Conservation (phyloP, 2,113 vertebrate genomes). For the Grammomys surdaster region DNA sequence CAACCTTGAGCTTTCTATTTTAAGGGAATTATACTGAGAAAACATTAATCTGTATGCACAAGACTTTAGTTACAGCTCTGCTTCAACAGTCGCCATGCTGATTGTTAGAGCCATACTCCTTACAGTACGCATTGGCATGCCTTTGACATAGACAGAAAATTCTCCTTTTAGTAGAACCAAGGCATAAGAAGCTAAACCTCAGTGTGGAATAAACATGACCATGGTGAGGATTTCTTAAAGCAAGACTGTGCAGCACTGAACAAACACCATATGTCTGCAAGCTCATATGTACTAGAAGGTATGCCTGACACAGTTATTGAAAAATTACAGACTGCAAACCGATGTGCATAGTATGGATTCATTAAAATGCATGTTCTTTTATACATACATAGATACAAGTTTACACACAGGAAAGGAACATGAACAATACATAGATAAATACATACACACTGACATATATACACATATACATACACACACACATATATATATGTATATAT, state of each 20-base stretch:
- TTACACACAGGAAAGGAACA: not conserved
- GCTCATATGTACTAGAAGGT: not conserved
- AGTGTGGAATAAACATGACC: conserved; percentile 2
- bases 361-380: not conserved
- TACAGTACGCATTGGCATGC: not conserved
- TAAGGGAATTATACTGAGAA: not conserved
- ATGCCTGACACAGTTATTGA: not conserved
- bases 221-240: conserved; percentile 27
- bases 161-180: not conserved
- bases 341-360: not conserved
- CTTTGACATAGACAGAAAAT: conserved; percentile 45
- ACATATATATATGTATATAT: too few relatives aligned
- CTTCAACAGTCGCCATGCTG: not conserved
- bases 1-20: not conserved
- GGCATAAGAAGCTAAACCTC: not conserved
- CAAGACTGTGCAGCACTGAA: not conserved
- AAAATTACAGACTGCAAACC: not conserved
- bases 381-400: not conserved
- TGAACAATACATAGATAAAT: not conserved
- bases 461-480: not conserved
- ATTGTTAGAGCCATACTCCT: not conserved
- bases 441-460: not conserved
- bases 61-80: conserved; percentile 25
- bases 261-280: not conserved
- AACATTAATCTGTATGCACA: not conserved